Conservation (phyloP, 2,797 vertebrate genomes). For the Selene dorsalis region DNA sequence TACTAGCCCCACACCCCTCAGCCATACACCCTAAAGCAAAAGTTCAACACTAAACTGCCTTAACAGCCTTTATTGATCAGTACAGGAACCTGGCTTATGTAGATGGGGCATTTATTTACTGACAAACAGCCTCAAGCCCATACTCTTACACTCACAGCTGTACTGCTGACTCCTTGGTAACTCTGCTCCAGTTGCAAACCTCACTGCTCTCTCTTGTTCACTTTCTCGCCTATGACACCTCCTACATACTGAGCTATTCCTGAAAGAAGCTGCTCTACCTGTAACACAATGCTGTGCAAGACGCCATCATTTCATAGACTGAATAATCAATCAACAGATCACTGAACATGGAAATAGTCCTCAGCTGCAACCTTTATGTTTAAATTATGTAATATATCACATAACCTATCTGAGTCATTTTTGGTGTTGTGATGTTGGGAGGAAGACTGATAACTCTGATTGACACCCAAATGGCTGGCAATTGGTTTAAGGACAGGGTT, state of each 20-base stretch:
- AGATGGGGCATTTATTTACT: too few relatives aligned
- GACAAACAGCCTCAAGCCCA: too few relatives aligned
- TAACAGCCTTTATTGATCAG: background rate
- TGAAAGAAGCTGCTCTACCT: too few relatives aligned
- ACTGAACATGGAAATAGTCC: too few relatives aligned
- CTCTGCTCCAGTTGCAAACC: background rate
- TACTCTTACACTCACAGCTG: background rate
- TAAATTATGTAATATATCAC: too few relatives aligned
- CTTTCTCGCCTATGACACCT: background rate
- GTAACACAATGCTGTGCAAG: too few relatives aligned
- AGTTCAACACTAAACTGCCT: background rate
- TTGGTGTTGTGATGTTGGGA: background rate
- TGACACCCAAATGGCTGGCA: background rate
- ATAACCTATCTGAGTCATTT: too few relatives aligned
- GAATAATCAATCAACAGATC: too few relatives aligned
- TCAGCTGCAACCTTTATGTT: too few relatives aligned
- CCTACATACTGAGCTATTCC: too few relatives aligned
- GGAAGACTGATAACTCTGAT: background rate
- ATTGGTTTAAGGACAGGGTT: too few relatives aligned
- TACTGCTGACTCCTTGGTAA: background rate
- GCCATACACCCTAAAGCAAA: background rate
- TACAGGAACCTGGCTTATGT: background rate
- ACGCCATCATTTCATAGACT: too few relatives aligned
- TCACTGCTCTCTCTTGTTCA: background rate
- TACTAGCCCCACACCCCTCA: background rate